Evolutionary conservation across 2,797 vertebrate genomes (phyloP), one percentile per base, ranked within the genome.

Genomic region (Sorex maritimensis): DNA sequence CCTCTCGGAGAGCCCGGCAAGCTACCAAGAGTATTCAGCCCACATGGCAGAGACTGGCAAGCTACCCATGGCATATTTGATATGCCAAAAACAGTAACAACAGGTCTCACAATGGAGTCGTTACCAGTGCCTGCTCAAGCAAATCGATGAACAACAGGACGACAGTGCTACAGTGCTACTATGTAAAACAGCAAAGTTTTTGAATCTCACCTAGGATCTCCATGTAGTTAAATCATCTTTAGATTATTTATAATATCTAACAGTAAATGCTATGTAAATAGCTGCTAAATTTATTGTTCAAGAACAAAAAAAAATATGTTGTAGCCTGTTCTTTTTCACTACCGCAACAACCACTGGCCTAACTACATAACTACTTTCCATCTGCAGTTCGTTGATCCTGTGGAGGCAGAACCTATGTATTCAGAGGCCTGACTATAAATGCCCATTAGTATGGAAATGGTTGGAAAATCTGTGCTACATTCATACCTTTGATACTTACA

Each of bases 381-480:
- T 30, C 69, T 41, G 34, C 14, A 41, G 69, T 72, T 72, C 34
- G 34, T 34, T 38, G 69, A 72, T 3, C 38, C 68, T 71, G 4
- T 71, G 6, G 21, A 41, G 30, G 19, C 30, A 41, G 69, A 38
- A 41, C 34, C 6, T 41, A 34, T 72, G 69, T 19, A 41, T 23
- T 4, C 38, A 23, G 71, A 72, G 34, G 71, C 3, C 21, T 41
- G 10, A 41, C 19, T 3, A 12, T 65, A 93, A 91, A 65, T 77
- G n/a, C n/a, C 5, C 28, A 79, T 81, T 14, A 5, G 46, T n/a
- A 58, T 9, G 21, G 26, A 92, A 92, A 82, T 23, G n/a, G 28
- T n/a, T 91, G 72, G 94, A 79, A 93, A 90, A 81, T 58, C 3
- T 49, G 23, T 93, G 38, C 14, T 49, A 81, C 67, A 63, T 49